Base-by-base conservation (phyloP, 2,888 invertebrate genomes). In the Hipparchia sbordonii region DNA sequence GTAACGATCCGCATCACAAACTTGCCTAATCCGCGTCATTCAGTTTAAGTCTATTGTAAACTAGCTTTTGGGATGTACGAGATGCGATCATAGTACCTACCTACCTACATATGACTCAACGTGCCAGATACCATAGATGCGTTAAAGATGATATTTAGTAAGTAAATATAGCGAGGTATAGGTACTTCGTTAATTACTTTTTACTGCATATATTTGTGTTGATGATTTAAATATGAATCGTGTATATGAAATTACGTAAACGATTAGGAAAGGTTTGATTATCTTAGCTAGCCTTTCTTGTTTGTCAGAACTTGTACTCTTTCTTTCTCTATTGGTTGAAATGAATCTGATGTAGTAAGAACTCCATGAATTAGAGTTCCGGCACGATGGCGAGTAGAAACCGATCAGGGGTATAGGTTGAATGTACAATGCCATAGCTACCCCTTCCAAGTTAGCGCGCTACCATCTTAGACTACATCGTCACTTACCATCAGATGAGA, bases 1-100 rank as follows among this genome's bases (percentile, higher is more conserved):
- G 88, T 86, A 84, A 86, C 89, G 89, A 91, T 89, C 90, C 91
- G 89, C 91, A 92, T 87, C 85, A 87, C 86, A 87, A 87, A 88
- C 85, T 89, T 88, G 91, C 87, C 86, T 89, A 91, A 92, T 77
- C 72, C 74, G 72, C 75, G 73, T 77, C 71, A 75, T 71, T 68
- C 62, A 56, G 69, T 72, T 72, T 48, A 68, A 67, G 60, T 70
- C n/a, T 45, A 74, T 57, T 72, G 67, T 63, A 60, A 68, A 71
- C 65, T 65, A 68, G 65, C 33, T 54, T 66, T 59, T 67, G 46
- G 13, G 59, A 23, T 60, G 39, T 39, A 60, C 39, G 39, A 33
- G 12, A 59, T 33, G 39, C 33, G 33, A 59, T 33, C 10, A 59
- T 59, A 59, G 10, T 59, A 59, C 23, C 23, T 23, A 23, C 23